Evolutionary conservation across 2,113 vertebrate genomes (phyloP), one percentile per base, ranked within the genome.

Genomic region (Mixornis gularis): DNA sequence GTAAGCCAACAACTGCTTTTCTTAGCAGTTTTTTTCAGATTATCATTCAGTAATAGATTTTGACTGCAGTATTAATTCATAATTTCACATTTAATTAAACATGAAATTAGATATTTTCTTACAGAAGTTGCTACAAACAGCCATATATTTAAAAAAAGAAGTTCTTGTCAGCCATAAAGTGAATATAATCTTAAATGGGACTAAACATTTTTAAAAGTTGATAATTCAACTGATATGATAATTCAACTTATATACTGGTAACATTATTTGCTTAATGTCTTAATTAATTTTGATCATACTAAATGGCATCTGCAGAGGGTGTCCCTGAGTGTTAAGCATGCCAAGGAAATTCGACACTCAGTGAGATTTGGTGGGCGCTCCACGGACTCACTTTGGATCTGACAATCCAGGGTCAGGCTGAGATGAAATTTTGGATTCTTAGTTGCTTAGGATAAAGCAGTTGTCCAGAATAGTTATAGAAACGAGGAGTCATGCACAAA

Each of bases 101-200:
- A 86, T 41, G 13, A 90, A 44, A 72, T n/a, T 25, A 65, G n/a
- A 3, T 55, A 64, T 94, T 95, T 95, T 90, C 51, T 94, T 68
- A 59, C 13, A 87, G 55, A 79, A 82, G 60, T 15, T 44, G 44
- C 49, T 92, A 56, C 22, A 66, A 62, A 36, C 27, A 80, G 27
- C 10, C 13, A 73, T 24, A 30, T 34, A n/a, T n/a, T n/a, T n/a
- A 26, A 70, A 19, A 56, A 63, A 51, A 22, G 0, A 32, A 40
- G 9, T 29, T 64, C 13, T 63, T 74, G 12, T 53, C 34, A 58
- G 27, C 36, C 15, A 25, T 30, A 51, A 40, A 10, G 9, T 55
- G 25, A 71, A 16, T 56, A 63, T 30, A 70, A 81, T 52, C 17
- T 76, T 71, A 79, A 87, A 46, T 21, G 4, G 13, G 19, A n/a